Percentiles rank a stretch among this genome's conserved stretches.
Conservation (phyloP, 37 sponge, comb jelly and placozoan species). For the Halisarca cf. caerulea region DNA sequence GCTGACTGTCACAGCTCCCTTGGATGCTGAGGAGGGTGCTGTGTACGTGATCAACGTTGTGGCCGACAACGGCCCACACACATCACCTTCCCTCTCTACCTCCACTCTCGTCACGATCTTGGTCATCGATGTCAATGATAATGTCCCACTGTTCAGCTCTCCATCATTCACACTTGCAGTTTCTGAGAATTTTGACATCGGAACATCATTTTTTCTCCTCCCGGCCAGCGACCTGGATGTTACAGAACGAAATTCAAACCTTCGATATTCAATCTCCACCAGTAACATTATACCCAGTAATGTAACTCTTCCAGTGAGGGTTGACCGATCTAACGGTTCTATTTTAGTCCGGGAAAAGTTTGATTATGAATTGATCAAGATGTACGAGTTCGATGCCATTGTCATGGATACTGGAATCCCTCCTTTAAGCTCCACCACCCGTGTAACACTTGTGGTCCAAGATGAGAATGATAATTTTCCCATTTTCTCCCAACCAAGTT, state of each 20-base stretch:
- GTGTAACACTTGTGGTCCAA: slow-evolving; percentile 31
- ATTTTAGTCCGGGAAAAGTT: neutral
- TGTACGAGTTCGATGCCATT: slow-evolving; percentile 10
- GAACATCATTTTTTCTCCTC: neutral
- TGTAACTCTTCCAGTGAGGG: neutral
- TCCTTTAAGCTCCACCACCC: neutral
- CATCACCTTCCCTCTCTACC: neutral
- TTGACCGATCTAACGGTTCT: slow-evolving; percentile 12
- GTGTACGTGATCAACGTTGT: slow-evolving; percentile 12
- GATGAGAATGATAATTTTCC: slow-evolving; percentile 71
- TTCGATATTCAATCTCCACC: slow-evolving; percentile 3
- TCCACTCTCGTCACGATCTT: neutral
- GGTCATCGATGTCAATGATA: slow-evolving; percentile 35
- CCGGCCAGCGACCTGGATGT: neutral
- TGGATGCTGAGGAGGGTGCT: slow-evolving; percentile 31
- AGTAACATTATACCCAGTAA: neutral
- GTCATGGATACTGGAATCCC: slow-evolving; percentile 25
- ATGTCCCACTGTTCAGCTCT: slow-evolving; percentile 15
- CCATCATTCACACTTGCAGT: neutral
- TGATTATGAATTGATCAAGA: slow-evolving; percentile 15
- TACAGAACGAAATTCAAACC: neutral
- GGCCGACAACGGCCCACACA: slow-evolving; percentile 6
- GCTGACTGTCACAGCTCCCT: slow-evolving; percentile 3
- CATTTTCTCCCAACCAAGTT: slow-evolving; percentile 17
- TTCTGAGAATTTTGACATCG: slow-evolving; percentile 12